These are phyloP conservation scores for Morpho deidamia DNA, from an alignment of 2,888 invertebrate species.

Conservation along the genomic window DNA sequence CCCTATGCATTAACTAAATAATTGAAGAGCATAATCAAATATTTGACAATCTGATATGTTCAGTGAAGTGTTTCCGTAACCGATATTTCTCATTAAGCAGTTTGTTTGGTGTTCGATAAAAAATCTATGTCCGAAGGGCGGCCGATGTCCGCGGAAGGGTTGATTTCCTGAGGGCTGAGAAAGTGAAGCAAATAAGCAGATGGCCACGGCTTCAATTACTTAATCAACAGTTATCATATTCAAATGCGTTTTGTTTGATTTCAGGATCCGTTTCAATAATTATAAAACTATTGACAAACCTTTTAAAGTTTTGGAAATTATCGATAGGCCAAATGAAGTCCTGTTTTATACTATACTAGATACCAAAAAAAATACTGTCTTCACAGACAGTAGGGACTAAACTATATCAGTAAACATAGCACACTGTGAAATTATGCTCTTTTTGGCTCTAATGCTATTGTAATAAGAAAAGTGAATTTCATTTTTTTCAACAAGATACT, in stretches of 20 bases:
- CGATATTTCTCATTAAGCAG: slow-evolving; percentile 71
- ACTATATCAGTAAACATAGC: no score
- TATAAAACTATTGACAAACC: no score
- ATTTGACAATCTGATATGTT: slow-evolving; percentile 63
- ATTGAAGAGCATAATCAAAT: slow-evolving; percentile 46
- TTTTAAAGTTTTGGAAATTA: no score
- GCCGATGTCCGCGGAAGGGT: slow-evolving; percentile 38
- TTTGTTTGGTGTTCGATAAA: slow-evolving; percentile 67
- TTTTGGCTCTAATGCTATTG: no score
- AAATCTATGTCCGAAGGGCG: slow-evolving; percentile 63
- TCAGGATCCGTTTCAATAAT: background rate
- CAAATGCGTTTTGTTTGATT: slow-evolving; percentile 37
- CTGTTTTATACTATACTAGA: no score
- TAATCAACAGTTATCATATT: slow-evolving; percentile 69
- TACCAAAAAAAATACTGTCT: no score
- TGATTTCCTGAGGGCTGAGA: slow-evolving; percentile 42
- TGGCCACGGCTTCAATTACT: slow-evolving; percentile 68
- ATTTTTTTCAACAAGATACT: no score
- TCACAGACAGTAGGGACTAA: no score
- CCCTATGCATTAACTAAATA: slow-evolving; percentile 15
- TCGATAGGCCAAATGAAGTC: no score
- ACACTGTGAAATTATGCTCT: no score
- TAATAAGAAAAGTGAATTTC: no score
- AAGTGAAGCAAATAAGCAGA: slow-evolving; percentile 64
- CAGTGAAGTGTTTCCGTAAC: slow-evolving; percentile 69